Evolutionary conservation across 2,888 invertebrate genomes (phyloP).

Genomic region (Apamea anceps): DNA sequence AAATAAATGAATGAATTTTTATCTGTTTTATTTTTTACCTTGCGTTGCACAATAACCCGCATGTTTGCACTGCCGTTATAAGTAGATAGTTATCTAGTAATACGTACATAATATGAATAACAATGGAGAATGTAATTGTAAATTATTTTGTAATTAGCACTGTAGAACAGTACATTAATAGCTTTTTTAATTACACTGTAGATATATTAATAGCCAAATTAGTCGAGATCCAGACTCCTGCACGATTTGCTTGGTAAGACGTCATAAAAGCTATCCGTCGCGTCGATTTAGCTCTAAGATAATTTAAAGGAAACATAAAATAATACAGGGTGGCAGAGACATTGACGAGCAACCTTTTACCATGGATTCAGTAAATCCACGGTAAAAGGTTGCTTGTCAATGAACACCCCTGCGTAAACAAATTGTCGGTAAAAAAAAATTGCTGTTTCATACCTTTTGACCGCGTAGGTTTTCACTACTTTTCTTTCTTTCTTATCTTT

Average conservation of each 20-base stretch:
- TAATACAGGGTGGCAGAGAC: too few species aligned
- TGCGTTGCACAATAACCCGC: constrained; percentile 69
- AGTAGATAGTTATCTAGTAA: constrained; percentile 55
- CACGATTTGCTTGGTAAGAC: constrained; percentile 21
- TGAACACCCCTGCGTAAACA: too few species aligned
- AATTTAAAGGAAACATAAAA: too few species aligned
- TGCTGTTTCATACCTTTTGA: too few species aligned
- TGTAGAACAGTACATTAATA: constrained; percentile 44
- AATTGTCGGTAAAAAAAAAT: too few species aligned
- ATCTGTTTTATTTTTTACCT: constrained; percentile 84
- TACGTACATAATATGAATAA: constrained; percentile 41
- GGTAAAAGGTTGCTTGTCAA: too few species aligned
- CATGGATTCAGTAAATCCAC: too few species aligned
- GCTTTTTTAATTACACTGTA: constrained; percentile 56
- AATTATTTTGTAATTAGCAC: constrained; percentile 49
- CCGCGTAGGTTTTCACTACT: too few species aligned
- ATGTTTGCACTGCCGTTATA: constrained; percentile 69
- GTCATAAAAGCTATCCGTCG: constrained; percentile 2
- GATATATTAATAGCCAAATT: constrained; percentile 21
- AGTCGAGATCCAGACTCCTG: constrained; percentile 12
- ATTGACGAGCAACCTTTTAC: too few species aligned
- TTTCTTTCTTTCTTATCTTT: too few species aligned
- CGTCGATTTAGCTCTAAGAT: background rate
- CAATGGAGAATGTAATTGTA: constrained; percentile 41
- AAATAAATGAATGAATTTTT: constrained; percentile 84